Evolutionary conservation across 2,113 vertebrate species (phyloP).

Genomic region (Anarrhichthys ocellatus): DNA sequence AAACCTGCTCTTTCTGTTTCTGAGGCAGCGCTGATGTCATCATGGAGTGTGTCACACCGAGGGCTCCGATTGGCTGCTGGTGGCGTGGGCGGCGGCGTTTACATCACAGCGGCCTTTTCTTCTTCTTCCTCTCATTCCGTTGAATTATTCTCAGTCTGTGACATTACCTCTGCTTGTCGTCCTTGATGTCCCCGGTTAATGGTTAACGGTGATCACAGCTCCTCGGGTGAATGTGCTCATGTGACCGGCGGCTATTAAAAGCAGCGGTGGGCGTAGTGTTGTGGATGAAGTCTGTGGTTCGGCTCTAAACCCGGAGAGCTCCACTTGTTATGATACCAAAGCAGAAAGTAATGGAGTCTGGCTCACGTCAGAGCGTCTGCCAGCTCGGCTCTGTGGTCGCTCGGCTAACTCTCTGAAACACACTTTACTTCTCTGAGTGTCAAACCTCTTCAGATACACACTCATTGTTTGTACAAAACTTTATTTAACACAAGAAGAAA

Average conservation of each 20-base stretch:
- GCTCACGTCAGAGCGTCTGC: conserved; percentile 65
- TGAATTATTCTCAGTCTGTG: conserved; percentile 37
- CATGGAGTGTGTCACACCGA: conserved; percentile 53
- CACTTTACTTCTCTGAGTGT: not conserved
- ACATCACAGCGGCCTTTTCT: conserved; percentile 14
- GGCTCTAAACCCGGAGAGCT: conserved; percentile 65
- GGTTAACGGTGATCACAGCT: not conserved
- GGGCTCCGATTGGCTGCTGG: conserved; percentile 52
- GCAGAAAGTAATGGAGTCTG: conserved; percentile 61
- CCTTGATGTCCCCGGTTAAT: conserved; percentile 38
- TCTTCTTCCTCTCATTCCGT: not conserved
- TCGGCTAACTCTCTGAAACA: conserved; percentile 23
- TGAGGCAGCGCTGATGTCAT: conserved; percentile 77
- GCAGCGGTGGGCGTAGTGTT: conserved; percentile 69
- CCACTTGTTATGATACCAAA: conserved; percentile 74
- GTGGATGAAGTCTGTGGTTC: conserved; percentile 73
- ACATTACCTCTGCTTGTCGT: conserved; percentile 35
- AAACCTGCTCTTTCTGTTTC: conserved; percentile 61
- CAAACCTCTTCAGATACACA: too few relatives aligned
- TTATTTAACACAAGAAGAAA: too few relatives aligned
- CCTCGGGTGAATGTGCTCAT: conserved; percentile 30
- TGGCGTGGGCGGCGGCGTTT: conserved; percentile 30
- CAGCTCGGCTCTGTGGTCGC: conserved; percentile 43
- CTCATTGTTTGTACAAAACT: too few relatives aligned
- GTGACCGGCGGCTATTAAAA: conserved; percentile 65